Evolutionary conservation across 2,888 invertebrate species (phyloP).

Genomic region (Yponomeuta sedellus): DNA sequence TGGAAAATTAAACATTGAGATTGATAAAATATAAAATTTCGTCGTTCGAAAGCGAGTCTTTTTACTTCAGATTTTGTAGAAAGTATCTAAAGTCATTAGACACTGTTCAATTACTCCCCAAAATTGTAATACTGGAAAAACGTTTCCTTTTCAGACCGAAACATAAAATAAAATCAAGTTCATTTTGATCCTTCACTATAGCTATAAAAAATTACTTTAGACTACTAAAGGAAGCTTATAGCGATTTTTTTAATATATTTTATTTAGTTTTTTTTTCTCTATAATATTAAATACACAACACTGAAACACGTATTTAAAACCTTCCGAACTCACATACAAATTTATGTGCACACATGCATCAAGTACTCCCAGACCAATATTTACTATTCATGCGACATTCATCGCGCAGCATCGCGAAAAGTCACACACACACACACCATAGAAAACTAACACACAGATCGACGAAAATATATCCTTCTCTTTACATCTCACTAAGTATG

Average conservation of each 20-base stretch:
- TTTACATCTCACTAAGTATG: constrained; percentile 8
- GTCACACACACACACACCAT: background rate
- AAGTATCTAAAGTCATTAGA: constrained; percentile 25
- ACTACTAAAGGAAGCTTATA: constrained; percentile 42
- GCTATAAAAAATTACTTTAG: constrained; percentile 38
- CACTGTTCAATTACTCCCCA: constrained; percentile 39
- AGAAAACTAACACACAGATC: background rate
- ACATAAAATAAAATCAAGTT: constrained; percentile 15
- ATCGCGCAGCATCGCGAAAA: background rate
- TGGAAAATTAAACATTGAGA: constrained; percentile 27
- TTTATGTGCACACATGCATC: background rate
- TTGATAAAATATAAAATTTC: constrained; percentile 22
- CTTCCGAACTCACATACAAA: constrained; percentile 21
- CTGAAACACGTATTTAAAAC: constrained; percentile 31
- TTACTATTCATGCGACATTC: background rate
- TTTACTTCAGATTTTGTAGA: constrained; percentile 18
- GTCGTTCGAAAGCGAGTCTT: background rate
- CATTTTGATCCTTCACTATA: constrained; percentile 31
- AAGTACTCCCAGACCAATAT: background rate
- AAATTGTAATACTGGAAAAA: constrained; percentile 56
- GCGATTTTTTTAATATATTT: constrained; percentile 30
- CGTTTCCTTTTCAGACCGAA: constrained; percentile 5
- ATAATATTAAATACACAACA: constrained; percentile 40
- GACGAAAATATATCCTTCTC: background rate
- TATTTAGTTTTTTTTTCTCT: constrained; percentile 22